Evolutionary conservation across 2,888 invertebrate species (phyloP), one percentile per base, ranked within the genome.

Genomic region (Drosophila lacicola): DNA sequence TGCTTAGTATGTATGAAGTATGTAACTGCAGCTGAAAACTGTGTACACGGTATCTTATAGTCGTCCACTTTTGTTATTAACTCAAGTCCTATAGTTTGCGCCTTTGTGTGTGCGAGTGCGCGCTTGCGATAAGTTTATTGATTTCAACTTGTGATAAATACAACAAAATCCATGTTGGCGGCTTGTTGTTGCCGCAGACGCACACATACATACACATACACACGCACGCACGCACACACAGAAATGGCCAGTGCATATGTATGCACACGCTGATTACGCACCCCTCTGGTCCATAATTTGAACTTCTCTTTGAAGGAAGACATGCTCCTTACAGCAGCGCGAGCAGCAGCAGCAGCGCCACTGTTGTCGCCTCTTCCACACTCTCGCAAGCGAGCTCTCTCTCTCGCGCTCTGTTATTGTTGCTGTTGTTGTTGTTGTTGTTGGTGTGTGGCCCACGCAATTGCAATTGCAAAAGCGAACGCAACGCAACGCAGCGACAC

Each of bases 241-340:
- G 6, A 37, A 10, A 34, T 29, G 29, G 29, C 8, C 10, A 51
- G 21, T 49, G 50, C 37, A 51, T n/a, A 29, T 42, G 36, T 33
- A 36, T 33, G 61, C 17, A 50, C 17, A 50, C 29, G 21, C 17
- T 63, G 60, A 73, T 71, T 79, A 88, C 88, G 91, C 90, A 92
- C 92, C 93, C 91, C 91, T 85, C 91, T 90, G 47, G 87, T 87
- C 92, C 92, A 92, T 61, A 92, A 83, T 87, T 91, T 92, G 66
- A 92, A 90, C 83, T 91, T 92, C 77, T 92, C 92, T 85, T 91
- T 92, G 70, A 92, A 90, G 44, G 92, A 92, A 72, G 92, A 90
- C 92, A 92, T 92, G 62, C 70, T 80, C 56, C 75, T 70, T 57
- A 33, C 55, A 58, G 57, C 69, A 67, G 44, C 55, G 25, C 21